Evolutionary conservation across 64 coral and sea anemone genomes (phyloP).

Genomic region (Porites australiensis): DNA sequence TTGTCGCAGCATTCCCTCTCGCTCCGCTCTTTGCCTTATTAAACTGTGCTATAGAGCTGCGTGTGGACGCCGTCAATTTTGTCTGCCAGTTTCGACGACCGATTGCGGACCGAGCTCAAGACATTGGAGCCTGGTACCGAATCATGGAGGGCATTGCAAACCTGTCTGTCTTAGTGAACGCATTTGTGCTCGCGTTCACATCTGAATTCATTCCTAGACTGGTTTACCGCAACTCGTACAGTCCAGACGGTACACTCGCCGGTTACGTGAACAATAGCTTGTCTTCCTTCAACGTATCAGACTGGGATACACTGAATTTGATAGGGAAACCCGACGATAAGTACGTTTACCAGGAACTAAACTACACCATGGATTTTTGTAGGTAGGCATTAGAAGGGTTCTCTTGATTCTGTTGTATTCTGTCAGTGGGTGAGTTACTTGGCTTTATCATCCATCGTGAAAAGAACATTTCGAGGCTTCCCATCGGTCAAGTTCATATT

Average conservation of each 20-base stretch:
- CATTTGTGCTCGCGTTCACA: conserved; percentile 95
- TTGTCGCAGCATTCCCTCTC: conserved; percentile 96
- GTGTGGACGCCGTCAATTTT: conserved; percentile 94
- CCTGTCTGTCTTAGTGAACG: conserved; percentile 92
- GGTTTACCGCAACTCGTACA: conserved; percentile 84
- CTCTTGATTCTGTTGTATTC: background rate
- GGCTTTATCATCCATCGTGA: background rate
- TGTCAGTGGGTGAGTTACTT: background rate
- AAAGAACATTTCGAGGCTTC: no score
- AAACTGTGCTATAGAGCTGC: conserved; percentile 81
- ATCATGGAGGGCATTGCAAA: conserved; percentile 91
- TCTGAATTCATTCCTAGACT: conserved; percentile 96
- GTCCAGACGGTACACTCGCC: conserved; percentile 72
- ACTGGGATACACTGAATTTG: conserved; percentile 31
- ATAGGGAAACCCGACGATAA: conserved; percentile 58
- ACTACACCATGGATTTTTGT: conserved; percentile 76
- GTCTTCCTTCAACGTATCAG: conserved; percentile 81
- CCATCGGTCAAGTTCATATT: no score
- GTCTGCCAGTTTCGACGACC: conserved; percentile 91
- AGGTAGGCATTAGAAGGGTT: conserved; percentile 35
- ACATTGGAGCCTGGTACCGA: conserved; percentile 94
- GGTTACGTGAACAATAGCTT: conserved; percentile 88
- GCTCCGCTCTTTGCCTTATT: conserved; percentile 93
- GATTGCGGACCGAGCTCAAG: conserved; percentile 78
- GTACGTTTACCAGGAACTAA: conserved; percentile 55